phyloP scores from a whole-genome alignment of 2,113 vertebrate genomes.

The Raja brachyura region DNA sequence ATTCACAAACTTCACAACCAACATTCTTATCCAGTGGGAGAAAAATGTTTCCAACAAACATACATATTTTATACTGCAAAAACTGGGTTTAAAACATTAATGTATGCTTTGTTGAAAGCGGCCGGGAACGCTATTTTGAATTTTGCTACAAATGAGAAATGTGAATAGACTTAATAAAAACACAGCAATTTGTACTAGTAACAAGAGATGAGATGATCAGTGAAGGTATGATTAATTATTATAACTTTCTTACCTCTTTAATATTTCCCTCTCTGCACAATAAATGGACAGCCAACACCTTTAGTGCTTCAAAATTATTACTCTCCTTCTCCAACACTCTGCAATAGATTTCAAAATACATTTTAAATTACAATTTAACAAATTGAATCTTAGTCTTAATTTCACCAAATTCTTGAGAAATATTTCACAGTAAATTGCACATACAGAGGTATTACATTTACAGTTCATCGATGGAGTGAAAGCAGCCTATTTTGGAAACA shows the following conservation, averaged over 20 bases:
- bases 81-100: not conserved
- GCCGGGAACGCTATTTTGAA: not conserved
- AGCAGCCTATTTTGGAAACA: not conserved
- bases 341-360: slow-evolving; percentile 43
- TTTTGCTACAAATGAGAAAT: not conserved
- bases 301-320: slow-evolving; percentile 78
- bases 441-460: not conserved
- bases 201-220: not conserved
- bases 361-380: not conserved
- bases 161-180: not conserved
- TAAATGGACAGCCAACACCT: slow-evolving; percentile 76
- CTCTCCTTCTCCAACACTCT: slow-evolving; percentile 84
- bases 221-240: not conserved
- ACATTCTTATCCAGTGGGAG: not conserved
- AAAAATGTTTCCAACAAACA: not conserved
- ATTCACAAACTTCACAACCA: not conserved
- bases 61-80: not conserved
- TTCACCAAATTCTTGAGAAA: not conserved
- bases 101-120: not conserved
- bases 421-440: not conserved
- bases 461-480: not conserved
- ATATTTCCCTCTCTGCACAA: slow-evolving; percentile 83
- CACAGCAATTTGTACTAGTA: not conserved
- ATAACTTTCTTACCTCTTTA: slow-evolving; percentile 63
- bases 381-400: not conserved